Evolutionary conservation across 2,797 vertebrate species (phyloP), one percentile per base, ranked within the genome.

Genomic region (Sciurus carolinensis): DNA sequence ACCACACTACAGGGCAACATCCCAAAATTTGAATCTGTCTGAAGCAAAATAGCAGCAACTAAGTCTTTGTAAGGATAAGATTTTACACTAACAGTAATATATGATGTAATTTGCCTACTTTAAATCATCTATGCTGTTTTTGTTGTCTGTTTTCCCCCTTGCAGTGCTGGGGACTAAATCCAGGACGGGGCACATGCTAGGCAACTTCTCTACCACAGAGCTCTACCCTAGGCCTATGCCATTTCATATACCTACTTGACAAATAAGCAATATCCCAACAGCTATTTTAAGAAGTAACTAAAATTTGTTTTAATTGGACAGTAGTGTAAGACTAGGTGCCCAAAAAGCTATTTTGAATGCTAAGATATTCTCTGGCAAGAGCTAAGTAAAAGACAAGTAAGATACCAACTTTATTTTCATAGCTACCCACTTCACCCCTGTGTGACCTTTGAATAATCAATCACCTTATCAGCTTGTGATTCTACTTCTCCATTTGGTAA

Each of bases 321-420:
- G 42, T 13, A 73, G 73, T 44, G 26, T 28, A 14, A 54, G 13
- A 90, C 30, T n/a, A 80, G 18, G 15, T 30, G 42, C 47, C 24
- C 39, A 50, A 76, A 90, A 93, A 66, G 24, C 36, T 67, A 84
- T 67, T 79, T 7, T 67, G 39, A 88, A 86, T 62, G 26, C 62
- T 84, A 85, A 92, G 33, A 95, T 36, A 84, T 50, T 96, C 81
- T 87, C 72, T 95, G 39, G 67, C 33, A 80, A 82, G 7, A 83
- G 39, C 33, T 13, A 80, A 91, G 71, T 59, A 44, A 73, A 91
- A 80, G 2, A 75, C 9, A 54, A 12, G 17, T 81, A 94, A 76
- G 30, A 93, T 33, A 84, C 24, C 84, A 87, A 26, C 24, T 47
- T 12, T 64, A 87, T 75, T 94, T 84, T 72, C 18, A 75, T 28